phyloP scores from a whole-genome alignment of 1,140 invertebrate species.

The Cylas formicarius region DNA sequence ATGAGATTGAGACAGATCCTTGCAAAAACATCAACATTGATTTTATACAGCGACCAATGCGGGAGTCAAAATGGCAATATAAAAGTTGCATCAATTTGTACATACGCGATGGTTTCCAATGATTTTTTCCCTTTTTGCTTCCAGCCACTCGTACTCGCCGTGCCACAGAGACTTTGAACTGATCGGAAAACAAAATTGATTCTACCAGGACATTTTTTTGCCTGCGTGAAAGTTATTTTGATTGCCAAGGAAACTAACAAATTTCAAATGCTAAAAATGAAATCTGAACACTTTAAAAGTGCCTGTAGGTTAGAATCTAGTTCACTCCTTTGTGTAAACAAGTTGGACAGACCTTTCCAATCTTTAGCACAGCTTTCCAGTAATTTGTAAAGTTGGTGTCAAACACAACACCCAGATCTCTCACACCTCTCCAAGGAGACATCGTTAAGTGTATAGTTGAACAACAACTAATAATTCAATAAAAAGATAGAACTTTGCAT shows the following conservation, averaged over 20 bases:
- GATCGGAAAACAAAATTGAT: constrained; percentile 12
- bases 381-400: too few species aligned
- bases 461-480: too few species aligned
- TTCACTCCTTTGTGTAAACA: too few species aligned
- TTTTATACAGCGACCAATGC: constrained; percentile 12
- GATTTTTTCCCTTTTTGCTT: constrained; percentile 6
- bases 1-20: too few species aligned
- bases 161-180: constrained; percentile 9
- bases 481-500: too few species aligned
- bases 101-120: constrained; percentile 2
- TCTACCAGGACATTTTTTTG: constrained; percentile 3
- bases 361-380: too few species aligned
- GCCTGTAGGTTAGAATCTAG: too few species aligned
- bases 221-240: constrained; percentile 8
- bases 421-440: too few species aligned
- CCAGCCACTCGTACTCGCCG: constrained; percentile 1
- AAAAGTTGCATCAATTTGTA: constrained; percentile 3
- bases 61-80: constrained; percentile 9
- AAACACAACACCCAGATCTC: too few species aligned
- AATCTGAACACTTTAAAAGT: constrained; percentile 7
- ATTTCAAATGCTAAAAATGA: constrained; percentile 10
- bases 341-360: too few species aligned
- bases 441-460: too few species aligned
- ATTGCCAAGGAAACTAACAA: constrained; percentile 9
- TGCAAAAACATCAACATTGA: constrained; percentile 6